Base-by-base conservation (phyloP, 2,888 invertebrate species). In the Megamerina dolium region DNA sequence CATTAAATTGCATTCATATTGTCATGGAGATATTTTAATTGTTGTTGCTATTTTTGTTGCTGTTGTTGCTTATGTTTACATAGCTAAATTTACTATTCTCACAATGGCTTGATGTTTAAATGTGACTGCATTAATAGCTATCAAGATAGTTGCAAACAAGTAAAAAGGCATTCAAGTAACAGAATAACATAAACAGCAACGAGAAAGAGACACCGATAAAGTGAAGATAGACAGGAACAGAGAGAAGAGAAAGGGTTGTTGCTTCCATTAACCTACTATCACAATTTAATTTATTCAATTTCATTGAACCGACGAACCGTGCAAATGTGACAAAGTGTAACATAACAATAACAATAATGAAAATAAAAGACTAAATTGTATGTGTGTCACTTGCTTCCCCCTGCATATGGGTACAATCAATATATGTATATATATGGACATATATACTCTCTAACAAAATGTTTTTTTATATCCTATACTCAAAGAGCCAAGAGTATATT, bases 1-100 rank as follows among this genome's bases (percentile, higher is more conserved):
- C 41, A 41, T 41, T 31, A 37, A 48, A 44, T 48, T 48, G 35
- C 37, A 44, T 48, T 44, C n/a, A n/a, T n/a, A 44, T 44, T 44
- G 21, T 10, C 20, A 41, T 44, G 40, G 37, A 36, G 23, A 23
- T 40, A 29, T 32, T 27, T 29, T 30, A 45, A 40, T 41, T 21
- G 27, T 41, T 41, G 35, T 26, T 18, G 10, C 21, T 29, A 14
- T 35, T 42, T 21, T 36, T 30, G 36, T 31, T 29, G 30, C 26
- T 30, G 33, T 2, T 41, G 35, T 35, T 41, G 35, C 29, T 29
- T 2, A 4, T 37, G 29, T 3, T 33, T 14, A 9, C 13, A n/a
- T n/a, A n/a, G n/a, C n/a, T 31, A 30, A 12, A 30, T 30, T 27
- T 27, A 3, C 13, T 27, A 27, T 13, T 3, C 27, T 27, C 27